Conservation (phyloP, 2,888 invertebrate genomes). For the Drosophila koepferae region DNA sequence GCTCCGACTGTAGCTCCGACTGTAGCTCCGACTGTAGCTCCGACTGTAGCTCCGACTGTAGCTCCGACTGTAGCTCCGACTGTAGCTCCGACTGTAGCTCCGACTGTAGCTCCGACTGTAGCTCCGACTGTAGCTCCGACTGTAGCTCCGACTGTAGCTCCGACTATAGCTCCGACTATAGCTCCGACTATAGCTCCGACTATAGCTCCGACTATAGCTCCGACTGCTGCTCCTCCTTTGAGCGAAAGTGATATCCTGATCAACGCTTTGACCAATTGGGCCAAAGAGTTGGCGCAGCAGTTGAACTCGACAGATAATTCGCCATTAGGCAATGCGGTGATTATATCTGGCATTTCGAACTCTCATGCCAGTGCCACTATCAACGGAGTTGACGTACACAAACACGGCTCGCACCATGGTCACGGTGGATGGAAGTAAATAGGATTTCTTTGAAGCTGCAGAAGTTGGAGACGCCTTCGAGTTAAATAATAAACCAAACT, state of each 20-base stretch:
- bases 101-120: no score
- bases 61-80: no score
- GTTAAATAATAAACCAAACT: not conserved
- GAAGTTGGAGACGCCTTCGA: not conserved
- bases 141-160: no score
- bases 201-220: no score
- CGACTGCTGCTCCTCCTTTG: not conserved
- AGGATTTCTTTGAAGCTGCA: not conserved
- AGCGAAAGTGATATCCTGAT: not conserved
- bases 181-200: no score
- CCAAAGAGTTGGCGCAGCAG: conserved; percentile 17
- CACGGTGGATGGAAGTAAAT: no score
- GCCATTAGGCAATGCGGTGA: conserved; percentile 4
- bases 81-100: no score
- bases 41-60: no score
- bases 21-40: no score
- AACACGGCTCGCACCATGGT: not conserved
- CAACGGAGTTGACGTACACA: not conserved
- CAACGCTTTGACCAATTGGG: conserved; percentile 15
- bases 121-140: no score
- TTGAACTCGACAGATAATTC: conserved; percentile 5
- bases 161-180: no score
- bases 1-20: no score
- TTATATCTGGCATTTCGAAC: conserved; percentile 32
- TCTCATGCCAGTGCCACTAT: conserved; percentile 20